phyloP scores from a whole-genome alignment of 2,888 invertebrate genomes.

The Synergus laeviventris region DNA sequence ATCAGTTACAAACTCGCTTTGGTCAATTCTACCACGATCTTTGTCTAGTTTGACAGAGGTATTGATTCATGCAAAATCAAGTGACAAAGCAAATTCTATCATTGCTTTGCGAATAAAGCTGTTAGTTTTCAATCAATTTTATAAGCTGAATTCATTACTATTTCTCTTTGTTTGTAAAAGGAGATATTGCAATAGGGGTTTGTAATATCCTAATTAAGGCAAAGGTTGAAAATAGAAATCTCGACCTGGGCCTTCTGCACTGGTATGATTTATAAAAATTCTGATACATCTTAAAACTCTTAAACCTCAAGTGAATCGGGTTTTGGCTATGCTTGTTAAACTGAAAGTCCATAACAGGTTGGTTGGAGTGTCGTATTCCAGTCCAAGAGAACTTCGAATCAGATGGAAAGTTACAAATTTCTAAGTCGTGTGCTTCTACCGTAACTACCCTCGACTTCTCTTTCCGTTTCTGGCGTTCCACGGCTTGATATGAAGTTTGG shows the following conservation, averaged over 20 bases:
- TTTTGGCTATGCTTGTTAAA: not conserved
- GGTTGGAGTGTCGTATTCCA: not conserved
- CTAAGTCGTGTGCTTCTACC: conserved; percentile 16
- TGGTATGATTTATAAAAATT: too few relatives aligned
- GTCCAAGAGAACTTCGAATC: conserved; percentile 16
- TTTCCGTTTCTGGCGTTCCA: conserved; percentile 12
- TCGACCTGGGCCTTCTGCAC: too few relatives aligned
- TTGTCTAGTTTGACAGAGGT: conserved; percentile 9
- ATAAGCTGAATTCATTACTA: too few relatives aligned
- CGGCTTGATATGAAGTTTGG: conserved; percentile 32
- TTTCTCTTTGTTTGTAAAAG: too few relatives aligned
- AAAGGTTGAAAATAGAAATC: too few relatives aligned
- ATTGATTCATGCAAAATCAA: conserved; percentile 21
- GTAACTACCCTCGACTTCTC: conserved; percentile 22
- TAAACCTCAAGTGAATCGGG: not conserved
- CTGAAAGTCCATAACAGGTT: not conserved
- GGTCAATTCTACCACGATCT: conserved; percentile 19
- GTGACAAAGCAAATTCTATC: not conserved
- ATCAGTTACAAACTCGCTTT: conserved; percentile 35
- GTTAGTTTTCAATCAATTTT: not conserved
- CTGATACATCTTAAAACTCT: too few relatives aligned
- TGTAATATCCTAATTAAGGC: too few relatives aligned
- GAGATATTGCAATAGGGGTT: too few relatives aligned
- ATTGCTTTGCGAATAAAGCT: not conserved
- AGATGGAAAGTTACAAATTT: conserved; percentile 32